Conservation (phyloP, 2,113 vertebrate species). For the Grantiella picta region DNA sequence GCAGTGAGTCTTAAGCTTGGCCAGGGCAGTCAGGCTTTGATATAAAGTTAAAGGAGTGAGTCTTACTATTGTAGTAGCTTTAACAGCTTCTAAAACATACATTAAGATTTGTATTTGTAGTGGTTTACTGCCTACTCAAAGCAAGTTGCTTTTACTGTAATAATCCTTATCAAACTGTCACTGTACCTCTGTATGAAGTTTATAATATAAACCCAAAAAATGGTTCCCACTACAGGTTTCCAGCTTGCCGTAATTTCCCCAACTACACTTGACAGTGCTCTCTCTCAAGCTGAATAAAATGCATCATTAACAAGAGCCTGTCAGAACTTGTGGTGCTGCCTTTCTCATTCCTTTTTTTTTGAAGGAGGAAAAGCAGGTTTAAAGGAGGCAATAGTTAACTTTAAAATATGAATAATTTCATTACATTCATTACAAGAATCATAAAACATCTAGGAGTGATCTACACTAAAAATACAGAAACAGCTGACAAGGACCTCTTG, state of each 20-base stretch:
- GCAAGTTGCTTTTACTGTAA: not conserved
- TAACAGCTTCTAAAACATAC: not conserved
- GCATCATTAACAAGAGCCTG: slow-evolving; percentile 23
- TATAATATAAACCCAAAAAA: not conserved
- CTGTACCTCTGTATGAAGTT: not conserved
- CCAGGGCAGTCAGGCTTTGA: not conserved
- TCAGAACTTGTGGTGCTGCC: not conserved
- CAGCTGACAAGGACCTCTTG: not conserved
- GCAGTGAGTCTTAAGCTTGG: not conserved
- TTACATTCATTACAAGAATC: not conserved
- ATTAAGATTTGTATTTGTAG: not conserved
- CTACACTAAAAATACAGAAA: not conserved
- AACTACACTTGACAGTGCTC: not conserved
- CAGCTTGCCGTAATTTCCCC: not conserved
- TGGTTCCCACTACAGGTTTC: not conserved
- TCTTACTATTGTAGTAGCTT: not conserved
- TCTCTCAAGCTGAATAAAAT: not conserved
- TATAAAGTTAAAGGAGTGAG: not conserved
- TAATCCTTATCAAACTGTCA: not conserved
- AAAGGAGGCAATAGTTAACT: not conserved
- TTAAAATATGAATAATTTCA: not conserved
- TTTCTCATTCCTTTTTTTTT: not conserved
- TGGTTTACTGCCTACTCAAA: not conserved
- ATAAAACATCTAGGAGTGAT: not conserved
- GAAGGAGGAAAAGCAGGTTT: slow-evolving; percentile 9